Base-by-base conservation (phyloP, 2,113 vertebrate species). In the Cathartes aura region DNA sequence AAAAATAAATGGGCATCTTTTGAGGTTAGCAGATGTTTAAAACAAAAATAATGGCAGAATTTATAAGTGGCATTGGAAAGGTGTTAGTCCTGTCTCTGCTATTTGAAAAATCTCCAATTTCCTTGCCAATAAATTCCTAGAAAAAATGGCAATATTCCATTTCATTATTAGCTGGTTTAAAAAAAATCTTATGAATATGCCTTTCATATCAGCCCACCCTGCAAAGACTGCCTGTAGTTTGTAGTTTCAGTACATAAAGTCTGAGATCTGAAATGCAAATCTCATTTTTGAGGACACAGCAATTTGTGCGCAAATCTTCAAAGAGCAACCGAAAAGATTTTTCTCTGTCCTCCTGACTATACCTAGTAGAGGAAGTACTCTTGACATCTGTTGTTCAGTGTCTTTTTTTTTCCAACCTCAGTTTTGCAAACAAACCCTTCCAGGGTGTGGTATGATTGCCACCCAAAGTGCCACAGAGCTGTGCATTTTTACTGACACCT, bases 91-190 rank as follows among this genome's bases (percentile, higher is more conserved):
- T 96, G 34, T 88, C 64, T 64, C 82, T 84, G 42, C 50, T 89
- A 6, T 95, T 97, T 92, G 66, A 93, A 96, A 97, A 93, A 94
- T 93, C 68, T 94, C 82, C 83, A 58, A 80, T 93, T 95, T 94
- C n/a, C 67, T 96, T 93, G 78, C 78, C 94, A 97, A 88, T 10
- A 90, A 95, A 90, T 87, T 96, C 85, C 91, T 82, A 94, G 79
- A 45, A 97, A 96, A 98, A 96, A 94, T 62, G 8, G 59, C 82
- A 96, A 95, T 82, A 80, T 89, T 89, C 81, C 60, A 91, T 96
- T 97, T 98, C 62, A 90, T 95, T 96, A 96, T 98, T 94, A 93
- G 73, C 47, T 82, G 32, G 36, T 95, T 94, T 94, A 55, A 55
- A 94, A 96, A 97, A 92, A 82, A 96, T 70, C 73, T 58, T 73